Conservation (phyloP, 1,140 invertebrate species). For the Cheumatopsyche charites region DNA sequence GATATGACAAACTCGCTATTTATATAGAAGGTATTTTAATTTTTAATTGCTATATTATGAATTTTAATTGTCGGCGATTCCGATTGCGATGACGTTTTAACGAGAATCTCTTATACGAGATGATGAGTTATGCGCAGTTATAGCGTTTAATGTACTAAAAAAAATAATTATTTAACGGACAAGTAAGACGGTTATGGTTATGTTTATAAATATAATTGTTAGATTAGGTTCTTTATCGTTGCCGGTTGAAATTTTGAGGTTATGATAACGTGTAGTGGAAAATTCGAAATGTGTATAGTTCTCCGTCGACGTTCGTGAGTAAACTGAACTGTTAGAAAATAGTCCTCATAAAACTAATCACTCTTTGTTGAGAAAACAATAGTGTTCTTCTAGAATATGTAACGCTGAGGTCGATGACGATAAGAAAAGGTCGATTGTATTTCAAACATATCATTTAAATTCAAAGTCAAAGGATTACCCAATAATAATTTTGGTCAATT, state of each 20-base stretch:
- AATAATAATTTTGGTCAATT: no score
- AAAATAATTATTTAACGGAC: no score
- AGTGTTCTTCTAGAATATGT: no score
- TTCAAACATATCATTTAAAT: neutral
- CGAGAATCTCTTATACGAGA: neutral
- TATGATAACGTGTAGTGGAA: neutral
- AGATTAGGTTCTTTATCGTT: neutral
- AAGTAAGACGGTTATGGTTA: no score
- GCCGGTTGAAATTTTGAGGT: neutral
- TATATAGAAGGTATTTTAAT: neutral
- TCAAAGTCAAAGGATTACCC: no score
- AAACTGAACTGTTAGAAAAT: slow-evolving; percentile 13
- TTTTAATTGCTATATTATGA: slow-evolving; percentile 21
- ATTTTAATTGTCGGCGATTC: slow-evolving; percentile 10
- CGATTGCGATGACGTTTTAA: neutral
- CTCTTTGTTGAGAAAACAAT: slow-evolving; percentile 12
- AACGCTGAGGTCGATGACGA: no score
- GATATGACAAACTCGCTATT: neutral
- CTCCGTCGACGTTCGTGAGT: neutral
- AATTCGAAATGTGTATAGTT: slow-evolving; percentile 2
- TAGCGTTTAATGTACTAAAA: no score
- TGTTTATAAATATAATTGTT: no score
- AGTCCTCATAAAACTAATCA: slow-evolving; percentile 25
- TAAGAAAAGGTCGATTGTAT: neutral
- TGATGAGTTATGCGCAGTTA: slow-evolving; percentile 6